Conservation (phyloP, 2,888 invertebrate genomes). For the Papilio demoleus region DNA sequence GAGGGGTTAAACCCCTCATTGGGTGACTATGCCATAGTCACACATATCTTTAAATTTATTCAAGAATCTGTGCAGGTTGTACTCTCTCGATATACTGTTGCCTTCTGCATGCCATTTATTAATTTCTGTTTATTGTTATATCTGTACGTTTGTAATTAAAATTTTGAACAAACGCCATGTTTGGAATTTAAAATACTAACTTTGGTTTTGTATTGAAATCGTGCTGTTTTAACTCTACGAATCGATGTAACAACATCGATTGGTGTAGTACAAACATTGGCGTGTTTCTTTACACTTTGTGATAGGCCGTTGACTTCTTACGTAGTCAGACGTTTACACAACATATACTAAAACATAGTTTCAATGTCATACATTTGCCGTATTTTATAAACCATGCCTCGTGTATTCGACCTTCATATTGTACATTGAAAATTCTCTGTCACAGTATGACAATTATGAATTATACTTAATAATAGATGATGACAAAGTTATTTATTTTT, state of each 20-base stretch:
- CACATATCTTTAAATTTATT: no score
- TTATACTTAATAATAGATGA: not conserved
- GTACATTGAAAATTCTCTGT: slow-evolving; percentile 1
- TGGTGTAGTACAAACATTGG: not conserved
- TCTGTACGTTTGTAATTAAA: no score
- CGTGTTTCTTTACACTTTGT: not conserved
- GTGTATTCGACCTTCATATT: not conserved
- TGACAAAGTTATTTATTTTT: not conserved
- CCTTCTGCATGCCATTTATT: no score
- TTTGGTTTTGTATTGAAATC: not conserved
- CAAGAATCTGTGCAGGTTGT: no score
- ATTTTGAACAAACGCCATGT: no score
- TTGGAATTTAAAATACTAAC: no score
- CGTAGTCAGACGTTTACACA: slow-evolving; percentile 19
- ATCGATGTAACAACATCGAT: not conserved
- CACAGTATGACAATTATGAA: not conserved
- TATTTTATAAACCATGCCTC: slow-evolving; percentile 3
- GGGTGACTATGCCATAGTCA: no score
- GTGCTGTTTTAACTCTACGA: not conserved
- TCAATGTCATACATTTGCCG: not conserved
- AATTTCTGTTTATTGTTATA: no score
- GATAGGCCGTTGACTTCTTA: slow-evolving; percentile 25
- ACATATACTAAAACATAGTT: not conserved
- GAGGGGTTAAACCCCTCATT: no score
- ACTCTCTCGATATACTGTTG: no score